A percentile compares a stretch with the other conserved stretches of the same genome.
phyloP scores from a whole-genome alignment of 1,140 invertebrate genomes.

The Oedothorax gibbosus region DNA sequence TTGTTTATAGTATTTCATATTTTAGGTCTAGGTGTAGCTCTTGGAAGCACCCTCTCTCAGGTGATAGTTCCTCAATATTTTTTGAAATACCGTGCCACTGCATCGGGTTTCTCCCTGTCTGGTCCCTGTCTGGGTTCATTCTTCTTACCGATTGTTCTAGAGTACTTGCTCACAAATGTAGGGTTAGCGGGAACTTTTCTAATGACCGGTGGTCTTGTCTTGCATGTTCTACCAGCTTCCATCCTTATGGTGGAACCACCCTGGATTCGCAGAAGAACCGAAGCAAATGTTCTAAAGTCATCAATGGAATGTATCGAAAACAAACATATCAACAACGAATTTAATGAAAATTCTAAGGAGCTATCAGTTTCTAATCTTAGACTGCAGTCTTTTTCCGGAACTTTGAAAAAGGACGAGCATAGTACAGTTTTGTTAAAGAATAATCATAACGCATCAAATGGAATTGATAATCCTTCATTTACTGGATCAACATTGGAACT shows the following conservation, averaged over 20 bases:
- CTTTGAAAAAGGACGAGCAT: too few species aligned
- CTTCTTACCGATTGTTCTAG: conserved; percentile 65
- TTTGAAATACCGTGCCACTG: conserved; percentile 41
- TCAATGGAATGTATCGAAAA: too few species aligned
- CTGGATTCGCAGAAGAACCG: not conserved
- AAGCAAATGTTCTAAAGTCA: too few species aligned
- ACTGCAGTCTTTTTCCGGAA: too few species aligned
- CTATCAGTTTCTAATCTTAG: too few species aligned
- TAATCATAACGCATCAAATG: too few species aligned
- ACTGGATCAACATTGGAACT: too few species aligned
- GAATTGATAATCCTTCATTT: too few species aligned
- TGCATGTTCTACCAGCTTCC: conserved; percentile 86
- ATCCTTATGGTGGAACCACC: conserved; percentile 77
- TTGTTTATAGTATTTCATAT: too few species aligned
- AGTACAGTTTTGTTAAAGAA: too few species aligned
- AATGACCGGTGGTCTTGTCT: conserved; percentile 81
- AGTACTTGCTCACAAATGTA: conserved; percentile 55
- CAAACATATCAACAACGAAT: too few species aligned
- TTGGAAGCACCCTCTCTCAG: conserved; percentile 43
- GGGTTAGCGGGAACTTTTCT: conserved; percentile 70
- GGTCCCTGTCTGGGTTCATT: conserved; percentile 68
- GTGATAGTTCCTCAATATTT: conserved; percentile 56
- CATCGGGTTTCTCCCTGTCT: conserved; percentile 64
- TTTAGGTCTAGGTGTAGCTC: conserved; percentile 24
- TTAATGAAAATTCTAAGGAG: too few species aligned